A percentile compares a stretch with the other conserved stretches of the same genome.
phyloP scores from a whole-genome alignment of 2,113 vertebrate species.

The Sinocyclocheilus anshuiensis region DNA sequence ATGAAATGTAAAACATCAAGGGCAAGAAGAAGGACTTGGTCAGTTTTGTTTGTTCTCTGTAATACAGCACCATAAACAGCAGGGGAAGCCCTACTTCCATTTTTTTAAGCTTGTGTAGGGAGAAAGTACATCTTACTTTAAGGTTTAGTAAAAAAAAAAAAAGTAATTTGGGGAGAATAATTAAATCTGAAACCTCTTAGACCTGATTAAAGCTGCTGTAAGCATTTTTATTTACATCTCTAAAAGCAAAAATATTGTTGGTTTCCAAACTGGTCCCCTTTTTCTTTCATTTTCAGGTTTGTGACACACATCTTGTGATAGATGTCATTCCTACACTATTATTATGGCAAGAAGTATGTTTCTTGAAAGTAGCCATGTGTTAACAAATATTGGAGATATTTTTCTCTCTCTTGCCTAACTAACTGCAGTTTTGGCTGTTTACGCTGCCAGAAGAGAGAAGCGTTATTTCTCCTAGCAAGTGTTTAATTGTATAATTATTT shows the following conservation, averaged over 20 bases:
- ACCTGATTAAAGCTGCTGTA: slow-evolving; percentile 2
- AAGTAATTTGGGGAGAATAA: not conserved
- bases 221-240: not conserved
- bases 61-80: slow-evolving; percentile 46
- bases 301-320: not conserved
- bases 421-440: not conserved
- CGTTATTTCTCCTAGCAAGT: not conserved
- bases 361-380: not conserved
- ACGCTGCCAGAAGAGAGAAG: not conserved
- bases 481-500: not conserved
- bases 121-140: not conserved
- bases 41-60: slow-evolving; percentile 38
- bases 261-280: not conserved
- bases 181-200: not conserved
- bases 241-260: not conserved
- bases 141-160: not conserved
- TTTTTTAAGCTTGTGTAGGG: not conserved
- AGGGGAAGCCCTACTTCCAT: slow-evolving; percentile 44
- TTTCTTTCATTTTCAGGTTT: not conserved
- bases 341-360: not conserved
- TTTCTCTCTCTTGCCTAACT: not conserved
- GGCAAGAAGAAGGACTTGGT: not conserved
- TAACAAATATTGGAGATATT: not conserved
- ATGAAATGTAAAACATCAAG: slow-evolving; percentile 12
- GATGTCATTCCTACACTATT: too few species aligned